These are phyloP conservation scores for Larimichthys crocea DNA, from an alignment of 2,113 vertebrate genomes.

Conservation along the genomic window DNA sequence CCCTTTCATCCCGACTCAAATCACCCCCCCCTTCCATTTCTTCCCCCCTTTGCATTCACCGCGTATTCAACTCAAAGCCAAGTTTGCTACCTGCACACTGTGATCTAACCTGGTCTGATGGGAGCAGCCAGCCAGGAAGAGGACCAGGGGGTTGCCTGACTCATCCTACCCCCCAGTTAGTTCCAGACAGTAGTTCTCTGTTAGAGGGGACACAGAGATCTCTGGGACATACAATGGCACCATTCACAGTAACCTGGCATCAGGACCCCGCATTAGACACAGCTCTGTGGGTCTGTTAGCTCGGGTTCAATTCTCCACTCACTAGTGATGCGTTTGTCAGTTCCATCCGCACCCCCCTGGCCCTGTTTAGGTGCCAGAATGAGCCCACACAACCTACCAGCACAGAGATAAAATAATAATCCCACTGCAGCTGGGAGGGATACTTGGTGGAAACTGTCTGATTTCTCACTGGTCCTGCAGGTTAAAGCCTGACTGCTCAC, in stretches of 20 bases:
- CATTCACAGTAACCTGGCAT: conserved; percentile 73
- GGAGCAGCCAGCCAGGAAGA: conserved; percentile 67
- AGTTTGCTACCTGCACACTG: conserved; percentile 64
- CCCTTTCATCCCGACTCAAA: conserved; percentile 47
- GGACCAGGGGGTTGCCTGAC: conserved; percentile 44
- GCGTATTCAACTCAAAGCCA: conserved; percentile 9
- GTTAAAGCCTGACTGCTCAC: conserved; percentile 17
- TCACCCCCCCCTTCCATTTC: conserved; percentile 30
- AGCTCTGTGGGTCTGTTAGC: conserved; percentile 67
- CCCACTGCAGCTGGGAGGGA: conserved; percentile 23
- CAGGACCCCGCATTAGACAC: conserved; percentile 72
- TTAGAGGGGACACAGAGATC: conserved; percentile 64
- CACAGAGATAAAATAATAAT: conserved; percentile 48
- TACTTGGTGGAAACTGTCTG: conserved; percentile 20
- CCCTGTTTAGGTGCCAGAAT: conserved; percentile 49
- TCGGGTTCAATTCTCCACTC: conserved; percentile 40
- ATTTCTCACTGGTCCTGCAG: neutral
- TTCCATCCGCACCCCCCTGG: conserved; percentile 29
- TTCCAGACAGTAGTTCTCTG: conserved; percentile 77
- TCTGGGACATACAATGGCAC: conserved; percentile 70
- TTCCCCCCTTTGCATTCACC: neutral
- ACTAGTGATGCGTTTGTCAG: conserved; percentile 44
- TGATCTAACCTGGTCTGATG: conserved; percentile 73
- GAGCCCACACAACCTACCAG: conserved; percentile 44
- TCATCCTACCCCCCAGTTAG: conserved; percentile 69